A percentile compares a stretch with the other conserved stretches of the same genome.
Conservation (phyloP, 2,888 invertebrate genomes). For the Polymixis lichenea region DNA sequence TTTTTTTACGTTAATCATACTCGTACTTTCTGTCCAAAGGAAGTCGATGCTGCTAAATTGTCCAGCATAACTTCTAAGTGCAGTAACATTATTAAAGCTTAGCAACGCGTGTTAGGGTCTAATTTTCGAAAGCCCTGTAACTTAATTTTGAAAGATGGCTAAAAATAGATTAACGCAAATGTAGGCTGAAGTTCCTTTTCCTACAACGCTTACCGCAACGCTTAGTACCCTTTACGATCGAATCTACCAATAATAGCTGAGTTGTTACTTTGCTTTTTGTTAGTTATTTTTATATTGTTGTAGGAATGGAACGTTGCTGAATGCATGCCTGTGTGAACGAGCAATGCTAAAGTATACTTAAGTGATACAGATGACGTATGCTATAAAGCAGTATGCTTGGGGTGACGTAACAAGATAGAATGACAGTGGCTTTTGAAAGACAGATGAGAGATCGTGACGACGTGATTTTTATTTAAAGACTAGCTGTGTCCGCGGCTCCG, state of each 20-base stretch:
- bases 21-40: not conserved
- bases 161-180: not conserved
- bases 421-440: not conserved
- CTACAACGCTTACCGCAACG: not conserved
- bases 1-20: not conserved
- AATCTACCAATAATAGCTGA: not conserved
- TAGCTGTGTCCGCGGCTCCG: no score
- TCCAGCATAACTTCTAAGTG: not conserved
- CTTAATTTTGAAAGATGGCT: not conserved
- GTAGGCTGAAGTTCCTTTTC: not conserved
- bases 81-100: not conserved
- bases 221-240: no score
- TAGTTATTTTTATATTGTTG: not conserved
- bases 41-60: not conserved
- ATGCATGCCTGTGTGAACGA: not conserved
- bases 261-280: not conserved
- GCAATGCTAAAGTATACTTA: not conserved
- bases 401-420: no score
- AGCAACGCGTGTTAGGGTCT: not conserved
- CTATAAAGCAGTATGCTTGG: not conserved
- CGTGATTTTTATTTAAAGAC: not conserved
- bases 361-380: not conserved
- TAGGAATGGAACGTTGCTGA: not conserved
- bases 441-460: no score
- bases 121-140: not conserved